Evolutionary conservation across 2,888 invertebrate species (phyloP).

Genomic region (Sarcophaga subvicina): DNA sequence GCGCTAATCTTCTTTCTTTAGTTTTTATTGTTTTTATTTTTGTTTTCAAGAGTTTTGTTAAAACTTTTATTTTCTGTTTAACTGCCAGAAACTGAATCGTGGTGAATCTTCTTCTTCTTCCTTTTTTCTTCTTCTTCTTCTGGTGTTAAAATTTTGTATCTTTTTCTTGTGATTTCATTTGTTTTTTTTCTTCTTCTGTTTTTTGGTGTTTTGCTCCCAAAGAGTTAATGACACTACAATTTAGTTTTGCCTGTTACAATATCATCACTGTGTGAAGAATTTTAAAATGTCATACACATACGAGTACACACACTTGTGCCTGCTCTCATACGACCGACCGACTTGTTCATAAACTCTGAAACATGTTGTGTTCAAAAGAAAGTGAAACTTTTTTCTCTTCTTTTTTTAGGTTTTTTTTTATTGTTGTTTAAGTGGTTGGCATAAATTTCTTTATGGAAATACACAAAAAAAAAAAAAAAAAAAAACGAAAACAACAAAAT

Average conservation of each 20-base stretch:
- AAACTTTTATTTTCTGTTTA: slow-evolving; percentile 40
- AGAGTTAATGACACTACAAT: slow-evolving; percentile 53
- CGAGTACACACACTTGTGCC: neutral
- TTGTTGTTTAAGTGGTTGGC: slow-evolving; percentile 28
- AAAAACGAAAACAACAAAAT: neutral
- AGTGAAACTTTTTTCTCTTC: slow-evolving; percentile 44
- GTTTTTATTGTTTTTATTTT: neutral
- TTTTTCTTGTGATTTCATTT: neutral
- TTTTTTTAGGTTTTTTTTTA: neutral
- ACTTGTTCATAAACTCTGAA: slow-evolving; percentile 23
- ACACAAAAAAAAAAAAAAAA: neutral
- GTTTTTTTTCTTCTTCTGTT: neutral
- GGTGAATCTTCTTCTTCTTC: neutral
- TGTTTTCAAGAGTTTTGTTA: slow-evolving; percentile 14
- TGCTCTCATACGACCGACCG: slow-evolving; percentile 12
- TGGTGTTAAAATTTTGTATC: slow-evolving; percentile 22
- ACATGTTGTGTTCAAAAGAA: slow-evolving; percentile 60
- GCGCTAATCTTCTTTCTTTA: slow-evolving; percentile 52
- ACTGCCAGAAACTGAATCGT: slow-evolving; percentile 22
- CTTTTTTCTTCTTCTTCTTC: neutral
- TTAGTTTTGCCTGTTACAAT: slow-evolving; percentile 37
- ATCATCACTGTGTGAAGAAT: slow-evolving; percentile 48
- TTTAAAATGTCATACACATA: slow-evolving; percentile 34
- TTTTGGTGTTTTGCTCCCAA: slow-evolving; percentile 4
- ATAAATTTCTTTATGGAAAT: slow-evolving; percentile 38